Evolutionary conservation across 1,140 invertebrate species (phyloP), one percentile per base, ranked within the genome.

Genomic region (Agrilus planipennis): DNA sequence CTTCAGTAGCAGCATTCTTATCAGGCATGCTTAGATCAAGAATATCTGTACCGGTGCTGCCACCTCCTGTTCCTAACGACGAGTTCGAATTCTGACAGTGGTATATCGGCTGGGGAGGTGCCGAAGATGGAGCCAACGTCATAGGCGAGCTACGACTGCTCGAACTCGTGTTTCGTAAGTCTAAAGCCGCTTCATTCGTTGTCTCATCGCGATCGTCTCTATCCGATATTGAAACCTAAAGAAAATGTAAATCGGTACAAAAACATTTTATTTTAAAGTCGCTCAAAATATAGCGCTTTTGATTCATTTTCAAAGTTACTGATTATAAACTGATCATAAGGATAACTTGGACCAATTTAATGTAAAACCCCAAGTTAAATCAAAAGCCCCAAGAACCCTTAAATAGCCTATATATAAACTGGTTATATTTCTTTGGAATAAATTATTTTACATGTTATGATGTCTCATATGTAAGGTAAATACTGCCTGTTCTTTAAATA

Each of bases 11-110:
- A 25, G 84, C 83, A 68, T 89, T 89, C 67, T 89, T 89, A 55
- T 89, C 84, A 2, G 87, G 85, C 84, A 89, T 88, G 39, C 84
- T 87, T 34, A 90, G 67, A 64, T 89, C 87, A 34, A 89, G 64
- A 48, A 88, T 86, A 53, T 87, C 84, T 11, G 76, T 75, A 18
- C 50, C 46, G 4, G 48, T 48, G n/a, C n/a, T n/a, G n/a, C n/a
- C n/a, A n/a, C n/a, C n/a, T 19, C 48, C 53, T 1, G 54, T 51
- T 2, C 52, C 54, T n/a, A n/a, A n/a, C 5, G 45, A 49, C 1
- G 58, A 55, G 42, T 62, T 61, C 5, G 60, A 62, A 48, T 62
- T 62, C 34, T 62, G 60, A 22, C 47, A 67, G 35, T 59, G 58
- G 28, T 48, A 55, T 10, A 60, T 43, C 14, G 48, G 53, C 14